These are phyloP conservation scores for Drosophila aldrichi DNA, from an alignment of 2,888 invertebrate species.

Conservation along the genomic window DNA sequence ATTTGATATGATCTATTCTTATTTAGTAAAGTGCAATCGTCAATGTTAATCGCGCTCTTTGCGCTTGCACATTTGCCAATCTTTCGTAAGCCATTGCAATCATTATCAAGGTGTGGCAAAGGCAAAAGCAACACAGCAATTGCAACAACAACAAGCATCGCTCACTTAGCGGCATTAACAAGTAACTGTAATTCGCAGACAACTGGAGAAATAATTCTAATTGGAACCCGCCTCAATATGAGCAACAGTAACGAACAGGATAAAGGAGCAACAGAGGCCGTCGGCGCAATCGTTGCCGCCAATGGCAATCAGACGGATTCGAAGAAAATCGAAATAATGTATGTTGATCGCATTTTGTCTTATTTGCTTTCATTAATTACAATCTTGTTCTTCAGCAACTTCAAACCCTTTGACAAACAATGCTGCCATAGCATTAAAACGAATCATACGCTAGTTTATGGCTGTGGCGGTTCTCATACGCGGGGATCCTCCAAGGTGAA, in stretches of 20 bases:
- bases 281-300: slow-evolving; percentile 31
- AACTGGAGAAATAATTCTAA: slow-evolving; percentile 28
- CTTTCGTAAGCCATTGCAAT: slow-evolving; percentile 61
- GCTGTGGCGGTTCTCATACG: slow-evolving; percentile 90
- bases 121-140: slow-evolving; percentile 44
- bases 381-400: slow-evolving; percentile 63
- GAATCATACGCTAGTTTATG: slow-evolving; percentile 89
- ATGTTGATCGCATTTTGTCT: slow-evolving; percentile 3
- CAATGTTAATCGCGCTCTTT: slow-evolving; percentile 82
- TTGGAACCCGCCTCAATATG: slow-evolving; percentile 55
- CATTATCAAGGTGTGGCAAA: slow-evolving; percentile 78
- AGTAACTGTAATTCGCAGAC: slow-evolving; percentile 54
- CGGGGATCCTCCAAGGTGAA: slow-evolving; percentile 96
- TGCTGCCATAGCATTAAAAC: slow-evolving; percentile 81
- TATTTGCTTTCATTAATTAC: not conserved
- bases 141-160: slow-evolving; percentile 35
- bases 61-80: slow-evolving; percentile 76
- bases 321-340: slow-evolving; percentile 65
- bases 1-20: slow-evolving; percentile 36
- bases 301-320: slow-evolving; percentile 55
- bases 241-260: slow-evolving; percentile 64
- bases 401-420: slow-evolving; percentile 81
- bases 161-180: slow-evolving; percentile 45
- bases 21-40: slow-evolving; percentile 63
- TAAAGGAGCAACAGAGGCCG: slow-evolving; percentile 10